A percentile compares a stretch with the other conserved stretches of the same genome.
phyloP scores from a whole-genome alignment of 2,797 vertebrate genomes.

The Etheostoma nigrum region DNA sequence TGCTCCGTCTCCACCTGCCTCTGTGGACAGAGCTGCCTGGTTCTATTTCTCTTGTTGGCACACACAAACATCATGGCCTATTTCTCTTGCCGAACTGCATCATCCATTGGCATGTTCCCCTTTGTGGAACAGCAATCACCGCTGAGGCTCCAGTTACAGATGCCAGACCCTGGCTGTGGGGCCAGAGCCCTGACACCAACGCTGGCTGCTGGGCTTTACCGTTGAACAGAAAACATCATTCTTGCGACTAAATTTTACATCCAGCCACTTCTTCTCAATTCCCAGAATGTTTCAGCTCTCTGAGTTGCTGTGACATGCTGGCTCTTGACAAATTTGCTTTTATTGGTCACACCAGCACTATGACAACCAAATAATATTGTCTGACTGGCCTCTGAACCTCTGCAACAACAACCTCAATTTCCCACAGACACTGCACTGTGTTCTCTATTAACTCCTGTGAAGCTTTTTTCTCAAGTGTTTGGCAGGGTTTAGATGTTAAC shows the following conservation, averaged over 20 bases:
- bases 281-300: conserved; percentile 6
- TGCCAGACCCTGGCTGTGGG: conserved; percentile 20
- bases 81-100: conserved; percentile 19
- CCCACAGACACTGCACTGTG: neutral
- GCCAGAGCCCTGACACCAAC: conserved; percentile 9
- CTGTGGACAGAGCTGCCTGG: too few relatives aligned
- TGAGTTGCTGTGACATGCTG: conserved; percentile 6
- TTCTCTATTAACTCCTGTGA: neutral
- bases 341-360: conserved; percentile 22
- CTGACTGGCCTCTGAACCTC: conserved; percentile 1
- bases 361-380: conserved; percentile 6
- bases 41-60: neutral
- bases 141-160: conserved; percentile 17
- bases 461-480: neutral
- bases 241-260: neutral
- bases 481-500: too few relatives aligned
- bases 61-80: neutral
- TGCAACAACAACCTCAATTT: conserved; percentile 9
- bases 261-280: conserved; percentile 23
- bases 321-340: conserved; percentile 22
- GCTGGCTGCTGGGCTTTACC: neutral
- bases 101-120: conserved; percentile 29
- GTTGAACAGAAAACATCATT: conserved; percentile 18
- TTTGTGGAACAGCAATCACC: conserved; percentile 12
- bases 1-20: too few relatives aligned